Conservation (phyloP, 1,140 invertebrate genomes). For the Atopsyche davidsoni region DNA sequence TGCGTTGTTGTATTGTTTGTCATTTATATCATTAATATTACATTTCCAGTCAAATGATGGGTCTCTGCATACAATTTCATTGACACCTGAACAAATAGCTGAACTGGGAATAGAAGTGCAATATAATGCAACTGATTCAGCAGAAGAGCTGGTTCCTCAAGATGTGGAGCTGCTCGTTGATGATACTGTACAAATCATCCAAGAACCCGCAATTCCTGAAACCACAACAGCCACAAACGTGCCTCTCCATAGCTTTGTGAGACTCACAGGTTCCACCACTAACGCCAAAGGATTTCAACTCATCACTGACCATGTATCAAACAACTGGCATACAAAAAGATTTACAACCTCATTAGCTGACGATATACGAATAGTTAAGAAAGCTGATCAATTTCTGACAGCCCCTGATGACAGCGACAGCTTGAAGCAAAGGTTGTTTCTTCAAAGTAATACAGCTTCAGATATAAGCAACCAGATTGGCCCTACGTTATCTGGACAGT, state of each 20-base stretch:
- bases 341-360: neutral
- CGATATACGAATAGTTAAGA: neutral
- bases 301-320: constrained; percentile 12
- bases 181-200: neutral
- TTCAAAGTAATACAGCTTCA: neutral
- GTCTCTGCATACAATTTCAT: constrained; percentile 15
- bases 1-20: no score
- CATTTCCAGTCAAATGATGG: constrained; percentile 23
- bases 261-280: constrained; percentile 9
- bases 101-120: constrained; percentile 22
- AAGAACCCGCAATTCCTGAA: neutral
- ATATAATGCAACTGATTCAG: constrained; percentile 3
- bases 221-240: neutral
- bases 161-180: neutral
- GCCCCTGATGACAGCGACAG: neutral
- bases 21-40: no score
- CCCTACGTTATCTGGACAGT: constrained; percentile 8
- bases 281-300: constrained; percentile 10
- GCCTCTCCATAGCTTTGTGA: constrained; percentile 11
- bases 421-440: neutral
- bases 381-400: neutral
- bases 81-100: constrained; percentile 20
- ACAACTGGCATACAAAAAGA: neutral
- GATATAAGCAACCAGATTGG: neutral
- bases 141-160: neutral